Base-by-base conservation (phyloP, 1,140 invertebrate genomes). In the Eufriesea mexicana region DNA sequence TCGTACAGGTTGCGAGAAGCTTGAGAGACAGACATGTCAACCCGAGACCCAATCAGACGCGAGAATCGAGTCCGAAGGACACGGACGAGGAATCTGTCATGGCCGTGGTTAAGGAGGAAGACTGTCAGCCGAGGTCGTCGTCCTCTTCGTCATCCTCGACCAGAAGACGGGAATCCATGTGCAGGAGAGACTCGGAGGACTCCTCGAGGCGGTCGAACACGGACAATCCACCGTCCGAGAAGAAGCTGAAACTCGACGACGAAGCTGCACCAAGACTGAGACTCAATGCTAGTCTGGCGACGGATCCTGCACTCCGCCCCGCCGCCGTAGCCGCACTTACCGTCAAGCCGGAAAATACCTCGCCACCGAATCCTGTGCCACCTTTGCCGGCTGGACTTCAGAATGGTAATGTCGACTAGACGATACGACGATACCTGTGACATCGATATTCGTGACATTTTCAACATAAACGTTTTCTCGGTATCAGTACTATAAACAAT, bases 281-380 rank as follows among this genome's bases (percentile, higher is more conserved):
- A 84, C 95, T 98, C 66, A 97, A 97, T 93, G 93, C 96, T 79
- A 96, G 95, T 92, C 95, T 98, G 75, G 97, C 97, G 80, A 97
- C 97, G 35, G 97, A 98, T 93, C 97, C 97, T 4, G 97, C 97
- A 18, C 94, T 97, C 16, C 96, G 96, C 77, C 95, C 96, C n/a
- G 94, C 92, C 49, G 91, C 93, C 83, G 92, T 94, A 80, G 92
- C 93, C 67, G 91, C 81, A n/a, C 84, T 94, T 62, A 94, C 93
- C 14, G 90, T 94, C 85, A 93, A 94, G 84, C 92, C 91, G 23
- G 94, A 94, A 61, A 92, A 91, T 62, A 79, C 86, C 35, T 84
- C 91, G 54, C 93, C 92, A 84, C 87, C 92, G 85, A 92, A 94
- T 64, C 79, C 90, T 61, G 90, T 90, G 6, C 78, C 92, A 66